These are phyloP conservation scores for Lynx canadensis DNA, from an alignment of 2,113 vertebrate genomes.

Conservation along the genomic window DNA sequence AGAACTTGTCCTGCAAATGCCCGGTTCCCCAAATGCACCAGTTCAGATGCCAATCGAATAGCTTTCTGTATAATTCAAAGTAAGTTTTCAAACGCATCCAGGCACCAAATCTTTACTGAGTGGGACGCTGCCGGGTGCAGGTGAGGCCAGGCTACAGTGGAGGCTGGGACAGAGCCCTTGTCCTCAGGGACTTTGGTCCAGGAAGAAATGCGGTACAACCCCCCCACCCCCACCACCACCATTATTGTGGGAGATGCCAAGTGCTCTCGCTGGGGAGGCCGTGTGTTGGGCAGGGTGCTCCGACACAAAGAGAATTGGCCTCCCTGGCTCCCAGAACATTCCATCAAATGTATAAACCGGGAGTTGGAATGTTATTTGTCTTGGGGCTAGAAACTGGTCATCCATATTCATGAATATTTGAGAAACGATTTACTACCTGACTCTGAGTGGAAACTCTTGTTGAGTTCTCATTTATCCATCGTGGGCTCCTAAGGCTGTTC, in stretches of 20 bases:
- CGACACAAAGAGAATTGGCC: neutral
- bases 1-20: neutral
- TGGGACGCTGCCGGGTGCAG: neutral
- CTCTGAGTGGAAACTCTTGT: neutral
- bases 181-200: rapidly evolving
- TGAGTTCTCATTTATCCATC: neutral
- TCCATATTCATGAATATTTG: neutral
- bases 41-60: neutral
- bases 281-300: rapidly evolving
- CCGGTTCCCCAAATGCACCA: neutral
- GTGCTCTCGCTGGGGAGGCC: rapidly evolving
- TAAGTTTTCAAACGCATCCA: neutral
- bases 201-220: neutral
- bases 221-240: rapidly evolving
- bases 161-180: neutral
- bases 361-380: neutral
- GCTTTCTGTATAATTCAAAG: neutral
- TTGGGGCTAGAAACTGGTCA: neutral
- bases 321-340: rapidly evolving
- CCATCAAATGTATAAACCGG: neutral
- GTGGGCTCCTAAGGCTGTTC: neutral
- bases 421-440: neutral
- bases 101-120: neutral
- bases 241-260: rapidly evolving
- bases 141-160: rapidly evolving